Percentiles rank a stretch among this genome's conserved stretches.
Evolutionary conservation across 2,797 vertebrate species (phyloP).

Genomic region (Emys orbicularis): DNA sequence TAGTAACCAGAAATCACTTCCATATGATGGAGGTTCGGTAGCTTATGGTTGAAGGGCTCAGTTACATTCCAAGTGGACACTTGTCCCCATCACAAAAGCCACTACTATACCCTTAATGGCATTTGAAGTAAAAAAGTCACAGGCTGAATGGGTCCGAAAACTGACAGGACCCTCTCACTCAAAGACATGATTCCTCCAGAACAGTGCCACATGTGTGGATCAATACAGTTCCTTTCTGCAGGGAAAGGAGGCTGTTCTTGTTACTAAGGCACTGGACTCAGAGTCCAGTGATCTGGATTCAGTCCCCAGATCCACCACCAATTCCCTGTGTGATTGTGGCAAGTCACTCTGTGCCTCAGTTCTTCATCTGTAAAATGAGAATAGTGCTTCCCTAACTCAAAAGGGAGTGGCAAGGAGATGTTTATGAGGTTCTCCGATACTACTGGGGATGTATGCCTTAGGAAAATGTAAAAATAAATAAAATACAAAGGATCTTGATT

Average conservation of each 20-base stretch:
- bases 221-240: background rate
- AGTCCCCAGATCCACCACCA: background rate
- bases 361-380: background rate
- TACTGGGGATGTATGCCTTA: background rate
- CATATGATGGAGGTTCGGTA: background rate
- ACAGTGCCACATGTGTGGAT: background rate
- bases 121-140: background rate
- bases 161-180: background rate
- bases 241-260: background rate
- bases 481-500: slow-evolving; percentile 6
- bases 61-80: slow-evolving; percentile 41
- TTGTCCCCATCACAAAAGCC: background rate
- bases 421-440: background rate
- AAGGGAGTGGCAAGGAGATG: background rate
- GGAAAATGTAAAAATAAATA: background rate
- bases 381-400: background rate
- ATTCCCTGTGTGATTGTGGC: background rate
- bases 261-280: background rate
- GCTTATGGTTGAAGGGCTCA: background rate
- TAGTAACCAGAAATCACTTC: background rate
- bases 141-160: background rate
- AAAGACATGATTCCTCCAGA: fast-evolving
- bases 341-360: background rate
- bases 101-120: background rate
- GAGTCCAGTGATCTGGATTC: background rate